Evolutionary conservation across 2,797 vertebrate genomes (phyloP), one percentile per base, ranked within the genome.

Genomic region (Galagoides demidoff): DNA sequence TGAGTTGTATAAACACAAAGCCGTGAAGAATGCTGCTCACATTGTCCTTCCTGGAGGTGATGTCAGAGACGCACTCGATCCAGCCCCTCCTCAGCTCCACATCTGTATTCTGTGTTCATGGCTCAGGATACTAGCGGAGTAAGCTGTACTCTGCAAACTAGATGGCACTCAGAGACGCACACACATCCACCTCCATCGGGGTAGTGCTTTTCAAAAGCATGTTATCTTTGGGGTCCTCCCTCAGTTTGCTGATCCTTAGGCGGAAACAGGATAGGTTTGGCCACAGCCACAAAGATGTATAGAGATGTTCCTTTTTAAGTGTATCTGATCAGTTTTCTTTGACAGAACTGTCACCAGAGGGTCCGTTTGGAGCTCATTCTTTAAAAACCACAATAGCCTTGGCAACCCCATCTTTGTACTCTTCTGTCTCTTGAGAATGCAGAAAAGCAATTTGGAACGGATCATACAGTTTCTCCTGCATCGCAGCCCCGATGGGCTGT

Each of bases 341-440:
- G 98, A 98, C 97, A 96, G 95, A 92, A 61, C 97, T 98, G 97
- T 98, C 98, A 98, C 96, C 86, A 97, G 97, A 98, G 97, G 92
- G 95, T 95, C 97, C 97, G 89, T 97, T 97, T 97, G 81, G 83
- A 98, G 96, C 95, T 97, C 95, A 95, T 97, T 98, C 97, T 97
- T 96, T 97, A 96, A 98, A 96, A 98, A 96, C 96, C 5, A 77
- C 94, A 96, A 98, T 97, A 97, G 97, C 88, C 96, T 76, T 64
- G 39, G 96, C 97, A 97, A 96, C 95, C 93, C 93, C 87, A 94
- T 93, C 97, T 98, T 97, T 97, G 97, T 95, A 97, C 89, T 85
- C 52, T 95, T 97, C 97, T 96, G 96, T 97, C 97, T 98, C 98
- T 95, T 39, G 92, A 98, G 97, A 97, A 97, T 96, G 96, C 97